Evolutionary conservation across 2,113 vertebrate genomes (phyloP).

Genomic region (Heterocephalus glaber): DNA sequence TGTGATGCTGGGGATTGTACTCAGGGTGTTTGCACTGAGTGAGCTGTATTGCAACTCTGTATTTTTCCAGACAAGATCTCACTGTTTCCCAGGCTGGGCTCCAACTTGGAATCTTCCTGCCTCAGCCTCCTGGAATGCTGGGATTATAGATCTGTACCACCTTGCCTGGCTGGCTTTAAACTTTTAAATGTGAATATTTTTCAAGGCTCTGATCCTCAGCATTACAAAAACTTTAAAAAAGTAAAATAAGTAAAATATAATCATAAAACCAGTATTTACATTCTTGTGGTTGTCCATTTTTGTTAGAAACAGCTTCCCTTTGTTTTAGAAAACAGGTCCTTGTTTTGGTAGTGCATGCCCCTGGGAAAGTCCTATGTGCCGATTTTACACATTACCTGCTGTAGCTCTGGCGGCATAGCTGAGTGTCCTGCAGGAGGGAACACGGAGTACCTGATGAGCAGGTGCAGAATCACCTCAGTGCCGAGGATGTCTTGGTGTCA

Average conservation of each 20-base stretch:
- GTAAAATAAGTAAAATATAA: no score
- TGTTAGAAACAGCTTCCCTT: background rate
- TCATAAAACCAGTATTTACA: no score
- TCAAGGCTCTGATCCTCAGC: background rate
- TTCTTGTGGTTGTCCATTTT: background rate
- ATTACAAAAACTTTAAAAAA: background rate
- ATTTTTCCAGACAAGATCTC: background rate
- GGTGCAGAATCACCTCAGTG: background rate
- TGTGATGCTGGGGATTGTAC: background rate
- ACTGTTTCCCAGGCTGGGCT: background rate
- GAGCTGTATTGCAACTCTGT: background rate
- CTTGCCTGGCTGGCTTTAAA: background rate
- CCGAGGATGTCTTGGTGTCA: no score
- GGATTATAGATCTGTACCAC: background rate
- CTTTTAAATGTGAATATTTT: background rate
- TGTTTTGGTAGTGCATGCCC: background rate
- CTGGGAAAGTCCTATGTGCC: background rate
- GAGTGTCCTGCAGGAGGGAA: no score
- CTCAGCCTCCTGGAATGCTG: background rate
- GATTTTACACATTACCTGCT: background rate
- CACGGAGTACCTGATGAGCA: background rate
- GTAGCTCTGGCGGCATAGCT: background rate
- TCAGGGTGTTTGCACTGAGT: background rate
- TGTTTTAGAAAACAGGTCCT: background rate
- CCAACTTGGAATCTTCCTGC: background rate